Percentiles rank a stretch among this genome's conserved stretches.
Conservation (phyloP, 2,888 invertebrate species). For the Cryptophagus acutangulus region DNA sequence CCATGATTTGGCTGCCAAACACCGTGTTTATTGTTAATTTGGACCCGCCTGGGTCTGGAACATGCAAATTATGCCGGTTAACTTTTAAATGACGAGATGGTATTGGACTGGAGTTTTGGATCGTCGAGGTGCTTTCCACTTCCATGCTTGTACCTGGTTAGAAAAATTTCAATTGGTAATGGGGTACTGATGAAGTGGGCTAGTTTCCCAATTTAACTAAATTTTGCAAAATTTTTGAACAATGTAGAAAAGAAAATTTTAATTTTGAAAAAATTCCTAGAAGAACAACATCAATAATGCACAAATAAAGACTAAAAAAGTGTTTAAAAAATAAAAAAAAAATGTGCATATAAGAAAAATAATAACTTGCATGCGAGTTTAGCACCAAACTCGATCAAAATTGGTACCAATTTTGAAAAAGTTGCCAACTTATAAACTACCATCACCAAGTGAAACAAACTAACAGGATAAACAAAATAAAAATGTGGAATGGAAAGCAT, state of each 20-base stretch:
- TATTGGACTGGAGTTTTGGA: constrained; percentile 53
- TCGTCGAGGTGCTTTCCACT: constrained; percentile 54
- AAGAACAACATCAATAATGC: too few relatives aligned
- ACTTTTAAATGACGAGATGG: constrained; percentile 43
- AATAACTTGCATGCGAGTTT: too few relatives aligned
- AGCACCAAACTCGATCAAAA: too few relatives aligned
- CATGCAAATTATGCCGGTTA: constrained; percentile 50
- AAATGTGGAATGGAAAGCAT: constrained; percentile 18
- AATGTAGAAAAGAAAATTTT: too few relatives aligned
- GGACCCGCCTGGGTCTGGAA: constrained; percentile 52
- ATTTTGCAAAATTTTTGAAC: too few relatives aligned
- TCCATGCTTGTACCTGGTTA: constrained; percentile 49
- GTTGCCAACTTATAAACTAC: constrained; percentile 16
- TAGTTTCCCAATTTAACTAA: too few relatives aligned
- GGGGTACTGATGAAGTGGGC: too few relatives aligned
- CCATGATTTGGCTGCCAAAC: constrained; percentile 43
- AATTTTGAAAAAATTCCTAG: too few relatives aligned
- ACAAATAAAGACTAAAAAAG: too few relatives aligned
- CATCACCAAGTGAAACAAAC: constrained; percentile 21
- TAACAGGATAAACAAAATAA: constrained; percentile 6
- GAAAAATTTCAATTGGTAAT: constrained; percentile 10
- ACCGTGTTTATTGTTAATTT: constrained; percentile 50
- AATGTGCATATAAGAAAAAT: too few relatives aligned
- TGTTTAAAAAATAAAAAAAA: too few relatives aligned
- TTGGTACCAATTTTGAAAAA: too few relatives aligned